Conservation (phyloP, 1,140 invertebrate species). For the Apis mellifera region Amel_HAv3.1 CM009941.2:11505501-11506000, state of each 20-base stretch:
- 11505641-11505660: background rate
- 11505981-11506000: background rate
- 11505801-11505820: too few species aligned
- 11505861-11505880: too few species aligned
- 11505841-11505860: too few species aligned
- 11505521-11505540: constrained; percentile 6
- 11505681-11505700: background rate
- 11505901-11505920: too few species aligned
- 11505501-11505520: constrained; percentile 5
- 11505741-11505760: background rate
- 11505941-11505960: too few species aligned
- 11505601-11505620: background rate
- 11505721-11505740: too few species aligned
- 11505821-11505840: too few species aligned
- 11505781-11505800: too few species aligned
- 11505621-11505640: background rate
- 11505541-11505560: background rate
- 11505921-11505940: too few species aligned
- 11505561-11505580: background rate
- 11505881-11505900: too few species aligned
- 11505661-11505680: background rate
- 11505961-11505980: too few species aligned
- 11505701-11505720: background rate
- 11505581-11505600: background rate
- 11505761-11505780: too few species aligned